These are phyloP conservation scores for Varanus komodoensis DNA, from an alignment of 2,113 vertebrate species.

Conservation along the genomic window DNA sequence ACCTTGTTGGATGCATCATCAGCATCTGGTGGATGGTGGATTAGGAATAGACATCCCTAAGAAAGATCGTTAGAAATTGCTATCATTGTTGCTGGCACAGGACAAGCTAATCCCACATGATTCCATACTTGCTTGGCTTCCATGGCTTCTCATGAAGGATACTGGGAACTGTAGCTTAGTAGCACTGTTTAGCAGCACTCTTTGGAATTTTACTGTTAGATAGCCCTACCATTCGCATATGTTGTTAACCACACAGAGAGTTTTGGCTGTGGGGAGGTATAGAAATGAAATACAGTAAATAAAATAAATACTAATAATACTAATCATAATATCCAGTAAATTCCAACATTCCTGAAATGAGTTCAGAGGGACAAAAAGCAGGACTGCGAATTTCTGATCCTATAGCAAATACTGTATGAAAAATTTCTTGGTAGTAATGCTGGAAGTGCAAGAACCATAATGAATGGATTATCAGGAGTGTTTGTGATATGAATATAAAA, in stretches of 20 bases:
- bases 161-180: background rate
- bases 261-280: too few relatives aligned
- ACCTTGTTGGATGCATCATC: background rate
- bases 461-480: conserved; percentile 3
- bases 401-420: conserved; percentile 6
- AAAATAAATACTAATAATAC: too few relatives aligned
- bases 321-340: background rate
- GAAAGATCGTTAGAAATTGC: background rate
- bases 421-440: background rate
- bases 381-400: background rate
- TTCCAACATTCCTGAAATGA: background rate
- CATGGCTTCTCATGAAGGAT: background rate
- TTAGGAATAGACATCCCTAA: background rate
- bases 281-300: too few relatives aligned
- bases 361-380: background rate
- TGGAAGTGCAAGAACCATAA: conserved; percentile 14
- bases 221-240: background rate
- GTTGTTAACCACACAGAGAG: too few relatives aligned
- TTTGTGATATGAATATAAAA: background rate
- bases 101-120: background rate
- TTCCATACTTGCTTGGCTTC: background rate
- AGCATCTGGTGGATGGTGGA: background rate
- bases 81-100: background rate
- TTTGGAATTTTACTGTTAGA: background rate
- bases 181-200: background rate